These are phyloP conservation scores for Drosophila atripex DNA, from an alignment of 2,888 invertebrate species.

Conservation along the genomic window DNA sequence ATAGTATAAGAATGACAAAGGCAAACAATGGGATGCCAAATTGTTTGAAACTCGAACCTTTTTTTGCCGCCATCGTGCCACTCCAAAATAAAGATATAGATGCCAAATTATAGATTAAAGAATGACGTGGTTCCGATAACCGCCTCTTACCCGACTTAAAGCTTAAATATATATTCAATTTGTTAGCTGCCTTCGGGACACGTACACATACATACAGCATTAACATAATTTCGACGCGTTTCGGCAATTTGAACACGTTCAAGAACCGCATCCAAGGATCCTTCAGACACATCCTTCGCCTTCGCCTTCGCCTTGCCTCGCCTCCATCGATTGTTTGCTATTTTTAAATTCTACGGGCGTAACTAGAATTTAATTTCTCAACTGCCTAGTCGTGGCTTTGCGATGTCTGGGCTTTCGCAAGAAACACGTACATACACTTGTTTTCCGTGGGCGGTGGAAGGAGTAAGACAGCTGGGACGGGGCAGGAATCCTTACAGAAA, in stretches of 20 bases:
- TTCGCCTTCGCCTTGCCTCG: not conserved
- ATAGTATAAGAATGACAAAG: constrained; percentile 15
- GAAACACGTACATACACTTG: constrained; percentile 43
- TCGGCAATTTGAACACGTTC: constrained; percentile 72
- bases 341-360: constrained; percentile 66
- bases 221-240: constrained; percentile 70
- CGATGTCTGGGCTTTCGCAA: constrained; percentile 21
- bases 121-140: constrained; percentile 27
- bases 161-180: constrained; percentile 66
- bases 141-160: constrained; percentile 9
- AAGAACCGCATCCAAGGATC: constrained; percentile 43
- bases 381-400: constrained; percentile 36
- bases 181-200: constrained; percentile 44
- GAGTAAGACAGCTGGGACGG: constrained; percentile 16
- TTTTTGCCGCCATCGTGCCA: constrained; percentile 7
- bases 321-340: constrained; percentile 40
- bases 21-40: constrained; percentile 25
- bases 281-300: constrained; percentile 5
- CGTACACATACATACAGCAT: constrained; percentile 53
- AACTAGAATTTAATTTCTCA: constrained; percentile 68
- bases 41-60: constrained; percentile 9
- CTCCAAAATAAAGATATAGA: constrained; percentile 18
- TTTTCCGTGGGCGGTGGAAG: constrained; percentile 2
- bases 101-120: constrained; percentile 38
- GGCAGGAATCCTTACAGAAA: not conserved